Base-by-base conservation (phyloP, 2,888 invertebrate species). In the Agriopis leucophaearia region DNA sequence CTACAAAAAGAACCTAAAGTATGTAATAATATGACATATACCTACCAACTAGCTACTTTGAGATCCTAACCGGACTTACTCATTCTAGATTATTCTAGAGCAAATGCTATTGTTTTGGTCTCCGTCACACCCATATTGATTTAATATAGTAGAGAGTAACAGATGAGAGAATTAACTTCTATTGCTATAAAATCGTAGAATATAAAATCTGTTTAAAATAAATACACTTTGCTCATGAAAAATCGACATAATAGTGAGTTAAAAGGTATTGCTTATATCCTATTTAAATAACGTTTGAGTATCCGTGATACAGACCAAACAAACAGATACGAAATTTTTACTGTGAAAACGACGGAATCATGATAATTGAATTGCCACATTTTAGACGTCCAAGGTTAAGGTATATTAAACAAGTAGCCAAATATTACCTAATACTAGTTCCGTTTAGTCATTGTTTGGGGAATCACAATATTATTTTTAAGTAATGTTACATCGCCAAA, bases 331-430 rank as follows among this genome's bases (percentile, higher is more conserved):
- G 35, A 65, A 63, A 67, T 61, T 66, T 74, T 75, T 81, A 74
- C 76, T 60, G 70, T 77, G 77, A 79, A 86, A 83, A 82, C 80
- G 74, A 76, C 80, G 66, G 73, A 79, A 79, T 81, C 78, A 79
- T 88, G 91, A 78, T 91, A 91, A 91, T 91, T 83, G 78, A 85
- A 85, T 89, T 86, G 80, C 81, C 87, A 88, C 84, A 80, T 81
- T 60, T 69, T 59, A 69, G 69, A 73, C 66, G 66, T 72, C 77
- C 89, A 86, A 91, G 91, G 90, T 72, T 85, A 66, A 75, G 72
- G 68, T 78, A 81, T 82, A 82, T 81, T 83, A 83, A 83, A 87
- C 59, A 48, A 50, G 59, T 59, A 40, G 18, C 40, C 86, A 88
- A 87, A 84, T 80, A 81, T 87, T 86, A 83, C 81, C 70, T 80